A percentile compares a stretch with the other conserved stretches of the same genome.
Conservation (phyloP, 2,888 invertebrate genomes). For the Pachliopta kotzebuea region DNA sequence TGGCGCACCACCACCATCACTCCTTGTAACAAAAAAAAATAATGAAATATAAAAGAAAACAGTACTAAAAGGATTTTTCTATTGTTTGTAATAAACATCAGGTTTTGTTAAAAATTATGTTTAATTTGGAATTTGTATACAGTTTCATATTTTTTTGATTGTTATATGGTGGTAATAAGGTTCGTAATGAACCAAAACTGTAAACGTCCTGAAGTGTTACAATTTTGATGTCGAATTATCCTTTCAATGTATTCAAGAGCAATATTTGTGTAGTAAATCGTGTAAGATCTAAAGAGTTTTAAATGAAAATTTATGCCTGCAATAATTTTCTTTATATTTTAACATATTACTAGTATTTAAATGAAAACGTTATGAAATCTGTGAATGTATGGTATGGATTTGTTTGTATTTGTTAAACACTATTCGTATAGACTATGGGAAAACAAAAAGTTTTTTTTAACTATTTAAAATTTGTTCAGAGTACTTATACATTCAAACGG, state of each 20-base stretch:
- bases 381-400: too few species aligned
- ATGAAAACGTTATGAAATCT: neutral
- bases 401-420: too few species aligned
- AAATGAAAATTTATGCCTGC: neutral
- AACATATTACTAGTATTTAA: neutral
- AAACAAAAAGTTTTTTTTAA: too few species aligned
- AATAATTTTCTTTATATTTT: neutral
- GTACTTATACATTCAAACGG: neutral
- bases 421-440: too few species aligned
- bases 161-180: too few species aligned
- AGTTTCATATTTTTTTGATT: too few species aligned
- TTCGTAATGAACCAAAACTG: too few species aligned
- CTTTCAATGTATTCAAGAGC: neutral
- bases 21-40: neutral
- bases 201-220: neutral
- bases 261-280: neutral
- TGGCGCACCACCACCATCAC: neutral
- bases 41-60: neutral
- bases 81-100: too few species aligned
- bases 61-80: slow-evolving; percentile 5
- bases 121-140: too few species aligned
- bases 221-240: neutral
- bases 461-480: too few species aligned
- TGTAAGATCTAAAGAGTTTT: neutral
- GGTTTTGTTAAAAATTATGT: too few species aligned